These are phyloP conservation scores for Hoplias malabaricus DNA, from an alignment of 2,113 vertebrate species.

Conservation along the genomic window DNA sequence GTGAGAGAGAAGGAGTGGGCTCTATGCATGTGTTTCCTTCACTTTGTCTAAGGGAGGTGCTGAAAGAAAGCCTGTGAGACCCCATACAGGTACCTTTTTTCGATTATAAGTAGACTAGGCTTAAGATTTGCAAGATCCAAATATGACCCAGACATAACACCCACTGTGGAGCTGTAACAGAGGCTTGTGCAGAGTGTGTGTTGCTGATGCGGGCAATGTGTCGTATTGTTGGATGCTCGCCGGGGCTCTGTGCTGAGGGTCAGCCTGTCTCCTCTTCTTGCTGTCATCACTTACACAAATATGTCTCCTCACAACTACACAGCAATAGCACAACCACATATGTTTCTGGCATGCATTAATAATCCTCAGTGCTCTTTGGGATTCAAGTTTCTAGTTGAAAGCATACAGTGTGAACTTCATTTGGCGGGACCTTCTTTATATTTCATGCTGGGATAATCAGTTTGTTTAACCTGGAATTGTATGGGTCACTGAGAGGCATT, in stretches of 20 bases:
- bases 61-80: slow-evolving; percentile 21
- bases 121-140: slow-evolving; percentile 17
- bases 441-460: neutral
- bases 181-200: slow-evolving; percentile 35
- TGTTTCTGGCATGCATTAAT: slow-evolving; percentile 28
- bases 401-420: neutral
- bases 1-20: neutral
- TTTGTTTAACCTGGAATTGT: neutral
- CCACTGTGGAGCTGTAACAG: slow-evolving; percentile 22
- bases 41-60: slow-evolving; percentile 23
- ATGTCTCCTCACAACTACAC: slow-evolving; percentile 18
- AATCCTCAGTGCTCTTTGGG: slow-evolving; percentile 8
- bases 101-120: slow-evolving; percentile 30
- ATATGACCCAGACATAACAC: slow-evolving; percentile 48
- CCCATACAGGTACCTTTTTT: slow-evolving; percentile 25
- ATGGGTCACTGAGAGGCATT: neutral
- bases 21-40: neutral
- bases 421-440: neutral
- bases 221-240: slow-evolving; percentile 25
- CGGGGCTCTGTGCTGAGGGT: slow-evolving; percentile 12
- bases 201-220: slow-evolving; percentile 12
- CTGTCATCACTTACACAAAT: slow-evolving; percentile 46
- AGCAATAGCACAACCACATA: slow-evolving; percentile 25
- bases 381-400: neutral
- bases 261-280: slow-evolving; percentile 25